Evolutionary conservation across 2,113 vertebrate genomes (phyloP).

Genomic region (Cyanoramphus novaezelandiae): DNA sequence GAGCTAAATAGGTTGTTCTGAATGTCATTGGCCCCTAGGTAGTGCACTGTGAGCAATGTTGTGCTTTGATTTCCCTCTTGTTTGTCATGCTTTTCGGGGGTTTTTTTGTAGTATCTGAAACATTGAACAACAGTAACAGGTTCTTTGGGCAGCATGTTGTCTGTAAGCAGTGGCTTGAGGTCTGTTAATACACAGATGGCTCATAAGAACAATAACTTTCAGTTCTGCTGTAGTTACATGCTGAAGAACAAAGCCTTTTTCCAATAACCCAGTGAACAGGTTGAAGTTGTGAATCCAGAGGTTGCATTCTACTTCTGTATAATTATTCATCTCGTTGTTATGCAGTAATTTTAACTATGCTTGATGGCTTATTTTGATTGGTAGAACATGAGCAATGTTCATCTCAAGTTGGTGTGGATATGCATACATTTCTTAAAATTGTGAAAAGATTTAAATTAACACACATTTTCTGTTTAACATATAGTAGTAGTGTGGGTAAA

Average conservation of each 20-base stretch:
- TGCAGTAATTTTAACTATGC: not conserved
- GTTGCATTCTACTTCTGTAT: not conserved
- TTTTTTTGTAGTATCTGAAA: not conserved
- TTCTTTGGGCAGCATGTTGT: constrained; percentile 40
- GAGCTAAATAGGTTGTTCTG: constrained; percentile 32
- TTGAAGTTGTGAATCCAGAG: constrained; percentile 9
- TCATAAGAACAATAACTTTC: constrained; percentile 9
- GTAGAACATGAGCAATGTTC: constrained; percentile 4
- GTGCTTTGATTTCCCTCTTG: constrained; percentile 31
- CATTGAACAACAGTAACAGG: not conserved
- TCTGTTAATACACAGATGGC: not conserved
- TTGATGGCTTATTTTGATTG: not conserved
- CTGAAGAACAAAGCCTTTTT: not conserved
- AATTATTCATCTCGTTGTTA: not conserved
- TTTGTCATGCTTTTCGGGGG: not conserved
- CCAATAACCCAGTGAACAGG: not conserved
- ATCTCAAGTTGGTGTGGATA: constrained; percentile 2
- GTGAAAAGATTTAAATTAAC: not conserved
- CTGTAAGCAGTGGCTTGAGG: not conserved
- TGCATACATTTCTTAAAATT: constrained; percentile 1
- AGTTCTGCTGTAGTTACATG: not conserved
- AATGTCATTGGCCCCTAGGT: constrained; percentile 9
- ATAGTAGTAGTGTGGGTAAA: not conserved
- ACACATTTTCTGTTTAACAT: not conserved
- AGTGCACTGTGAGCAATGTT: not conserved